A percentile compares a stretch with the other conserved stretches of the same genome.
These are phyloP conservation scores for Talpa occidentalis DNA, from an alignment of 2,113 vertebrate genomes.

Conservation along the genomic window DNA sequence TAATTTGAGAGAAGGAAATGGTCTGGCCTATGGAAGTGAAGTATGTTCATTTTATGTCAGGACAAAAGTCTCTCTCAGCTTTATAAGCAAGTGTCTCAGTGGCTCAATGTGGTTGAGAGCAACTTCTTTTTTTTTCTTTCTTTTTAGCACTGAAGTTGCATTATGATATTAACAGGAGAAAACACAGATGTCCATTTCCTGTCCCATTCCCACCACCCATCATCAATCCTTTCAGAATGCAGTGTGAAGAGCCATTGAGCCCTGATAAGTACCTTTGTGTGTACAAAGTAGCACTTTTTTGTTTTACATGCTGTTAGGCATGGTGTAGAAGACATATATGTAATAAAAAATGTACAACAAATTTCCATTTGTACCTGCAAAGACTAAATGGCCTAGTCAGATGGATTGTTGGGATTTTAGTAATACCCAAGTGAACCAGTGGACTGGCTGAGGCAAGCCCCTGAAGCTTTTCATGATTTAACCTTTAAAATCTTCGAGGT, in stretches of 20 bases:
- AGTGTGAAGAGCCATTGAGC: constrained; percentile 85
- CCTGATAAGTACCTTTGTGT: constrained; percentile 90
- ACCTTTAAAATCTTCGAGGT: constrained; percentile 90
- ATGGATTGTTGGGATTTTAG: constrained; percentile 88
- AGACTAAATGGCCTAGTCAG: constrained; percentile 85
- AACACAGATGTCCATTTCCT: constrained; percentile 86
- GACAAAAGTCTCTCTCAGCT: constrained; percentile 36
- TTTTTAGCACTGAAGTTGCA: constrained; percentile 84
- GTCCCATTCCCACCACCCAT: constrained; percentile 86
- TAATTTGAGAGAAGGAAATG: constrained; percentile 18
- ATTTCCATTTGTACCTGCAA: constrained; percentile 95
- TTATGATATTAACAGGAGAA: constrained; percentile 86
- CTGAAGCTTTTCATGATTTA: constrained; percentile 94
- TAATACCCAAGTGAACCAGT: constrained; percentile 92
- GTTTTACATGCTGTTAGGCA: constrained; percentile 93
- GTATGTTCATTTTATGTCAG: constrained; percentile 17
- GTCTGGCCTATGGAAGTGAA: background rate
- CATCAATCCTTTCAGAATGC: constrained; percentile 87
- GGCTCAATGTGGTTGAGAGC: constrained; percentile 79
- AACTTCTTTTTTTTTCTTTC: constrained; percentile 69
- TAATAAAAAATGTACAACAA: constrained; percentile 93
- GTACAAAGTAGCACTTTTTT: constrained; percentile 89
- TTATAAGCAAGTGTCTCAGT: constrained; percentile 55
- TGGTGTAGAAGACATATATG: constrained; percentile 88
- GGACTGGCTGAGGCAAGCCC: constrained; percentile 86